These are phyloP conservation scores for Antennarius maculatus DNA, from an alignment of 2,797 vertebrate species.

Conservation along the genomic window DNA sequence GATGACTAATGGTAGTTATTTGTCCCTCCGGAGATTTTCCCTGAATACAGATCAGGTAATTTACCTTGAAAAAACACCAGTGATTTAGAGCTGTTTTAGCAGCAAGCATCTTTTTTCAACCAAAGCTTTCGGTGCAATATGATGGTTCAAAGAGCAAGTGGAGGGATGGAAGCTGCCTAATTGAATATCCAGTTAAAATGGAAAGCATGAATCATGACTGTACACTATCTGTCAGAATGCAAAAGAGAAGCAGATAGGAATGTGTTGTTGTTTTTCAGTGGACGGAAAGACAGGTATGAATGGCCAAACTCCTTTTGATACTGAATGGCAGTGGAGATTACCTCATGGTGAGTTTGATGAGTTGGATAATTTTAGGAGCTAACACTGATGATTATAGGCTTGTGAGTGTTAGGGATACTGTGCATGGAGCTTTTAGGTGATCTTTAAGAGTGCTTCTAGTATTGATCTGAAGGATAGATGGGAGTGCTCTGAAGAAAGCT, in stretches of 20 bases:
- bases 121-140: background rate
- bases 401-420: constrained; percentile 5
- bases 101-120: constrained; percentile 16
- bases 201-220: constrained; percentile 13
- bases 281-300: constrained; percentile 14
- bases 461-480: constrained; percentile 54
- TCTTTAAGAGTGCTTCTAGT: constrained; percentile 38
- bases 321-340: constrained; percentile 13
- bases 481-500: constrained; percentile 29
- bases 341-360: constrained; percentile 7
- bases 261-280: constrained; percentile 19
- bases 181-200: constrained; percentile 27
- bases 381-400: background rate
- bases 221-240: constrained; percentile 24
- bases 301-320: constrained; percentile 37
- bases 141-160: constrained; percentile 26
- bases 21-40: constrained; percentile 45
- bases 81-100: constrained; percentile 33
- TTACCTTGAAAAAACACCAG: constrained; percentile 28
- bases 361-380: constrained; percentile 6
- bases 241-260: constrained; percentile 7
- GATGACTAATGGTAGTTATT: constrained; percentile 63
- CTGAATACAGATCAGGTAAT: constrained; percentile 58
- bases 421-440: constrained; percentile 34
- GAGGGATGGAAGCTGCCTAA: constrained; percentile 28